Conservation (phyloP, 2,797 vertebrate species). For the Numenius phaeopus region DNA sequence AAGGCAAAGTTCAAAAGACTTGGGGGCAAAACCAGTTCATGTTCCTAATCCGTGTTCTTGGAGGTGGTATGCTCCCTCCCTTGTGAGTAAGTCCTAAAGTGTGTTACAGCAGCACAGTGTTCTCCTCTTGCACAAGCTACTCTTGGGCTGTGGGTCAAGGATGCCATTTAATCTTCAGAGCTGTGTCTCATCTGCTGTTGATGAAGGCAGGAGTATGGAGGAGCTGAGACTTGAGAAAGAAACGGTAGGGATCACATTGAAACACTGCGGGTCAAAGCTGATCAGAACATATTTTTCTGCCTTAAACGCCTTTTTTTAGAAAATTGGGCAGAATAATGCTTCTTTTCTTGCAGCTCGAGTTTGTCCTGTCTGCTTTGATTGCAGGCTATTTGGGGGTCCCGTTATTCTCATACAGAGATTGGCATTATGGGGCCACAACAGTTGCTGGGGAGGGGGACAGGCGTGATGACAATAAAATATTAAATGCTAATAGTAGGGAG, state of each 20-base stretch:
- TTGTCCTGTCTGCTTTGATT: not conserved
- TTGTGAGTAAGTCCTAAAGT: not conserved
- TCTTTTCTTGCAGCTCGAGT: not conserved
- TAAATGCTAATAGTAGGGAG: not conserved
- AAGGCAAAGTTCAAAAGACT: not conserved
- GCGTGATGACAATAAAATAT: not conserved
- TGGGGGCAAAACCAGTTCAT: not conserved
- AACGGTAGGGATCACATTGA: fast-evolving
- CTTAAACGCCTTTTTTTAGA: not conserved
- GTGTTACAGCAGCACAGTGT: not conserved
- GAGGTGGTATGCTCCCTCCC: not conserved
- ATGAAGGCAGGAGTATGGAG: not conserved
- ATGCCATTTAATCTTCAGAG: not conserved
- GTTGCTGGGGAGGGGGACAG: not conserved
- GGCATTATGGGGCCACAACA: not conserved
- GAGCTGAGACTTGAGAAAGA: not conserved
- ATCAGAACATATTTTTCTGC: not conserved
- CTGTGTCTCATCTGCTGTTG: not conserved
- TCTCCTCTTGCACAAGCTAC: not conserved
- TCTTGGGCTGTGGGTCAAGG: not conserved
- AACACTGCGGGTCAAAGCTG: not conserved
- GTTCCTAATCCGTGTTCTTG: not conserved
- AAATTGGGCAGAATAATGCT: not conserved
- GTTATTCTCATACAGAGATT: not conserved
- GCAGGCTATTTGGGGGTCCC: not conserved